Percentiles rank a stretch among this genome's conserved stretches.
These are phyloP conservation scores for Ptychochromis oligacanthus DNA, from an alignment of 2,113 vertebrate species.

Conservation along the genomic window DNA sequence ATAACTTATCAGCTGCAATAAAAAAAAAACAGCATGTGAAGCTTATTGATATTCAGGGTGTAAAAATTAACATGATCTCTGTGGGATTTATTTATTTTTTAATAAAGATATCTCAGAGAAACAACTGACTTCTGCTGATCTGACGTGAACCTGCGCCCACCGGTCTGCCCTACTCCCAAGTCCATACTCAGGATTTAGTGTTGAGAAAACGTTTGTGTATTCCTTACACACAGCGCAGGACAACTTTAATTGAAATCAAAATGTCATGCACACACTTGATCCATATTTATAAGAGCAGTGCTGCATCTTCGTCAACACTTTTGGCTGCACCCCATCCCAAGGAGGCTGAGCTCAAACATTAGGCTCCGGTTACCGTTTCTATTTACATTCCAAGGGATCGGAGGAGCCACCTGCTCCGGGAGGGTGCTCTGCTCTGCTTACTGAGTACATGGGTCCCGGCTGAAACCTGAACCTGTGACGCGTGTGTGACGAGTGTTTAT, in stretches of 20 bases:
- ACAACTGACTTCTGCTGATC: too few species aligned
- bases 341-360: neutral
- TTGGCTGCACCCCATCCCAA: neutral
- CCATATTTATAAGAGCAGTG: constrained; percentile 8
- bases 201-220: constrained; percentile 26
- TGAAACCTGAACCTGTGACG: constrained; percentile 16
- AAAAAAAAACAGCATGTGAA: rapidly evolving
- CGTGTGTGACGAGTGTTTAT: neutral
- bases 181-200: constrained; percentile 13
- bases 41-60: neutral
- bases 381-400: constrained; percentile 43
- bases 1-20: neutral
- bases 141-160: neutral
- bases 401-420: constrained; percentile 13
- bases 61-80: neutral
- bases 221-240: neutral
- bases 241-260: constrained; percentile 30
- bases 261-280: constrained; percentile 24
- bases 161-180: neutral
- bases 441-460: neutral
- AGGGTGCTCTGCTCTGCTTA: neutral
- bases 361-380: constrained; percentile 51
- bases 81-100: too few species aligned
- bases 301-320: constrained; percentile 32
- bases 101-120: too few species aligned